These are phyloP conservation scores for Drosophila tristis DNA, from an alignment of 1,140 invertebrate species.

Conservation along the genomic window DNA sequence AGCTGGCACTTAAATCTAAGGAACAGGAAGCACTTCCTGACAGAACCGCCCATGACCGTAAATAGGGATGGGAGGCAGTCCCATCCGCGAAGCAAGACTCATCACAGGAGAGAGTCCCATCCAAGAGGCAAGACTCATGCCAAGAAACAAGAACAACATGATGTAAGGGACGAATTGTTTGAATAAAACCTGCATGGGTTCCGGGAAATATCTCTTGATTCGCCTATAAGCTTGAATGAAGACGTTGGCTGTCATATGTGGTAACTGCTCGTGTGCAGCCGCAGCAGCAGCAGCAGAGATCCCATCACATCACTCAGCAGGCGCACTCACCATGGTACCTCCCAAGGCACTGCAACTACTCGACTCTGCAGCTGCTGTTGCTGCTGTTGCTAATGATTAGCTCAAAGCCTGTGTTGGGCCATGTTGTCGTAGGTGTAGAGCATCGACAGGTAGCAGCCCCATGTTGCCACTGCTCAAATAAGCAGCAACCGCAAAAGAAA, in stretches of 20 bases:
- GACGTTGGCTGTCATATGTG: conserved; percentile 25
- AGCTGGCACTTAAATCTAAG: too few species aligned
- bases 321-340: background rate
- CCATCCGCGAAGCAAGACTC: too few species aligned
- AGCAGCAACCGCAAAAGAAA: conserved; percentile 25
- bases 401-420: conserved; percentile 47
- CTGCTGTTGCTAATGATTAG: conserved; percentile 63
- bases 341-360: conserved; percentile 18
- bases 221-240: conserved; percentile 17
- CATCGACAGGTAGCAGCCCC: conserved; percentile 32
- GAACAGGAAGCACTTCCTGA: too few species aligned
- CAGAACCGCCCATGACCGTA: too few species aligned
- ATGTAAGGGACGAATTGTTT: background rate
- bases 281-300: conserved; percentile 22
- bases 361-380: conserved; percentile 22
- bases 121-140: too few species aligned
- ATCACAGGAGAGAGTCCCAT: too few species aligned
- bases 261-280: conserved; percentile 13
- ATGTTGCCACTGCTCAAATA: conserved; percentile 51
- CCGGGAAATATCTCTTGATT: too few species aligned
- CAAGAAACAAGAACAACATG: too few species aligned
- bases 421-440: conserved; percentile 64
- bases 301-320: conserved; percentile 32
- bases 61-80: too few species aligned
- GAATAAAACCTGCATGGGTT: background rate